Evolutionary conservation across 2,888 invertebrate genomes (phyloP), one percentile per base, ranked within the genome.

Genomic region (Netelia fuscicornis): DNA sequence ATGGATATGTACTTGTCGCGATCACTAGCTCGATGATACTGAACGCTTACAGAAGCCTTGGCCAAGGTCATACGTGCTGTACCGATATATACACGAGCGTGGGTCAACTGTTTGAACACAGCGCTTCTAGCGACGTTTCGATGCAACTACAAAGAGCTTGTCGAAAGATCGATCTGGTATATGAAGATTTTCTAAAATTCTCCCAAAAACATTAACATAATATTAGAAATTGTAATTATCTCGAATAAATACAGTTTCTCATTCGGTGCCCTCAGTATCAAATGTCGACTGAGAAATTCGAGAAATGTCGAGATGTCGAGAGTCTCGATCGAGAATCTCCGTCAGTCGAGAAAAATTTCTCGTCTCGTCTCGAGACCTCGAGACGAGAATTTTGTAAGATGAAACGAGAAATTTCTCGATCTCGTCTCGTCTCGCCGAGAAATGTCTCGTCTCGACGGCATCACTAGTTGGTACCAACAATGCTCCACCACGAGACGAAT

Each of bases 401-500:
- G 64, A 64, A 13, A n/a, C 56, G 56, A 56, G 17, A 56, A n/a
- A 8, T 56, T n/a, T 8, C 56, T 56, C 17, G 56, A 20, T 64
- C 65, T 42, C 10, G 42, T 65, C 30, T 30, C 30, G 30, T 30
- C 5, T 30, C 30, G 30, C 17, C 17, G 17, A 17, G 17, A 17
- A 17, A 17, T 17, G 17, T 17, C 52, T 52, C 52, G 52, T 52
- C 52, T 52, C 52, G 52, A 52, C 52, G 52, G 52, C n/a, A 52
- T 52, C 52, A 10, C 52, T 52, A 52, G n/a, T n/a, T n/a, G 17
- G 70, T 85, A 78, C 81, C 52, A 64, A 48, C 13, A 56, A 48
- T 42, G 71, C 25, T 37, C 56, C 67, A 13, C 70, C 56, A 79
- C 64, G 71, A 52, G 65, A 72, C 60, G 72, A 81, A 77, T 70